phyloP scores from a whole-genome alignment of 2,113 vertebrate species.

The Danionella cerebrum region DNA sequence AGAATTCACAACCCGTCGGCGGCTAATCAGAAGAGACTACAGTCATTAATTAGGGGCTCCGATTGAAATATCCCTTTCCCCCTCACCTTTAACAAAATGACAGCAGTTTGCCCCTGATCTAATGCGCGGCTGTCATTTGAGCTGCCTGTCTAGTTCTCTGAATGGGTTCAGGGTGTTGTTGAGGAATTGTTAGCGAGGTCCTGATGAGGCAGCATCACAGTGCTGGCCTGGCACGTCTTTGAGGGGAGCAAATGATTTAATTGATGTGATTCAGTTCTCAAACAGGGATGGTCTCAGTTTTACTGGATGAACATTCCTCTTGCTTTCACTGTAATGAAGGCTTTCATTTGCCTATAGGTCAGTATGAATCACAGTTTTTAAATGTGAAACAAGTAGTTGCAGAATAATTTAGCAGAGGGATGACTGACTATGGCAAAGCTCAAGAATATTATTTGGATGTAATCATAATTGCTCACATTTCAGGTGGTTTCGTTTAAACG shows the following conservation, averaged over 20 bases:
- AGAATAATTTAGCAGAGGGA: neutral
- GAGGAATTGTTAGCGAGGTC: neutral
- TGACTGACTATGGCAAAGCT: no score
- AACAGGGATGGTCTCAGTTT: neutral
- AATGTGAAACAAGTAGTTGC: neutral
- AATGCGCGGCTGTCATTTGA: neutral
- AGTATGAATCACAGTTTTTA: neutral
- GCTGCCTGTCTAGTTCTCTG: neutral
- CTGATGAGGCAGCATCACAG: neutral
- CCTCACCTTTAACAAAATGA: slow-evolving; percentile 22
- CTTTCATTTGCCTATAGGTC: neutral
- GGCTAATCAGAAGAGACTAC: slow-evolving; percentile 41
- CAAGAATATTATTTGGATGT: no score
- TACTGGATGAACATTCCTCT: neutral
- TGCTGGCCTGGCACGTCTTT: neutral
- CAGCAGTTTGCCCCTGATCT: slow-evolving; percentile 10
- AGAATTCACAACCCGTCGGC: slow-evolving; percentile 16
- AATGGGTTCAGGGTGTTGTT: neutral
- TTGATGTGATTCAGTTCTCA: neutral
- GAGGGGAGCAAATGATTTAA: neutral
- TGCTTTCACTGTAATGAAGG: neutral
- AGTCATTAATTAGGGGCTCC: slow-evolving; percentile 42
- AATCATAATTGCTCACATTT: no score
- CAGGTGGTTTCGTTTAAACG: no score
- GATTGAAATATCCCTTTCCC: neutral